A percentile compares a stretch with the other conserved stretches of the same genome.
Conservation (phyloP, 2,797 vertebrate species). For the Meda fulgida region DNA sequence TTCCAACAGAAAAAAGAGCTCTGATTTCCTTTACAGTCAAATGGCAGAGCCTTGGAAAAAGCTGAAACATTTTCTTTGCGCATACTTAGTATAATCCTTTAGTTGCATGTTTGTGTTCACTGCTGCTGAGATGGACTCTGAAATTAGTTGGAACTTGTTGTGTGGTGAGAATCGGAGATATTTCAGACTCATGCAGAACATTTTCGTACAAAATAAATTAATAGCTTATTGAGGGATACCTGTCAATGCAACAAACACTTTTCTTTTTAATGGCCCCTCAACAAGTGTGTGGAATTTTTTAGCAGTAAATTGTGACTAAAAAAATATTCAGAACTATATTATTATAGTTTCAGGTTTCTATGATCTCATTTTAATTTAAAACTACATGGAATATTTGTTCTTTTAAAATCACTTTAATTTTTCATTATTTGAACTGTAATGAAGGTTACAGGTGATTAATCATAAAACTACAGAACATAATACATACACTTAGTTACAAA, state of each 20-base stretch:
- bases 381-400: background rate
- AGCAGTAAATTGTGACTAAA: background rate
- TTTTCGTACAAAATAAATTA: conserved; percentile 44
- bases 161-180: conserved; percentile 45
- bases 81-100: conserved; percentile 11
- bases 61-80: background rate
- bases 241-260: conserved; percentile 40
- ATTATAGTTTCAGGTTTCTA: background rate
- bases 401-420: background rate
- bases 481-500: background rate
- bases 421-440: background rate
- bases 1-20: conserved; percentile 20
- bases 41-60: conserved; percentile 18
- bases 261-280: conserved; percentile 30
- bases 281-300: conserved; percentile 38
- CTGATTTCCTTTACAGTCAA: conserved; percentile 38
- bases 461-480: no score
- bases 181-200: conserved; percentile 38
- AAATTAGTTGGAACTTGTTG: conserved; percentile 37
- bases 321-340: background rate
- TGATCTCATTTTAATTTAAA: background rate
- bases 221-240: conserved; percentile 40
- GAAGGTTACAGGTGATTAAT: no score
- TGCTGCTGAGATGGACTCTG: conserved; percentile 28
- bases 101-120: conserved; percentile 53